Evolutionary conservation across 2,888 invertebrate species (phyloP), one percentile per base, ranked within the genome.

Genomic region (Buathra laborator): DNA sequence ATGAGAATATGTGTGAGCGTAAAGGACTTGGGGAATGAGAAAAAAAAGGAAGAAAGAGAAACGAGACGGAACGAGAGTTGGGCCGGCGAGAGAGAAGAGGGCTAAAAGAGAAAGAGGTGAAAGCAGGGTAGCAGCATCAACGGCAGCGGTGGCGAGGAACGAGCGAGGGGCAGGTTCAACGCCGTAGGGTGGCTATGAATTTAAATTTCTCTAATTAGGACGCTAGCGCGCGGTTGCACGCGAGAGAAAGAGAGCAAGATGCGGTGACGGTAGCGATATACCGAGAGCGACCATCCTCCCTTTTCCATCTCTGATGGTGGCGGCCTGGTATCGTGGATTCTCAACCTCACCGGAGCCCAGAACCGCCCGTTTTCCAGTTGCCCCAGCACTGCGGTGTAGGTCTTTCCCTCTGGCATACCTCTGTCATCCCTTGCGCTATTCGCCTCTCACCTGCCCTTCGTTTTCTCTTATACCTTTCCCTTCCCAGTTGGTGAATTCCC

Each of bases 181-280:
- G 89, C 88, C 88, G 89, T 91, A 89, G 92, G 91, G 89, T 90
- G 90, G 92, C 92, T 92, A 93, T 93, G 93, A 93, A 93, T 93
- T 93, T 93, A 93, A 93, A 93, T 93, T 93, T 93, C 92, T 92
- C 92, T 93, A 93, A 92, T 93, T 93, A 93, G 92, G 90, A 92
- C 91, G 92, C 89, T 89, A 90, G 90, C 88, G 91, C 90, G 81
- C 74, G 78, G 37, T 24, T 71, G 67, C 79, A 77, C 72, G 81
- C 29, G 46, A 32, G 56, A 19, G 71, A 46, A 12, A 48, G 37
- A 37, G 71, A 53, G 14, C 44, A 53, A 71, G 85, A 86, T 75
- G 78, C 81, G 75, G 86, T 77, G 82, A 77, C 78, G 78, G 78
- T 84, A 68, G 82, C 78, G 71, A 80, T 70, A 85, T 70, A 79